Conservation (phyloP, 2,797 vertebrate genomes). For the Schizopygopsis pylzovi region DNA sequence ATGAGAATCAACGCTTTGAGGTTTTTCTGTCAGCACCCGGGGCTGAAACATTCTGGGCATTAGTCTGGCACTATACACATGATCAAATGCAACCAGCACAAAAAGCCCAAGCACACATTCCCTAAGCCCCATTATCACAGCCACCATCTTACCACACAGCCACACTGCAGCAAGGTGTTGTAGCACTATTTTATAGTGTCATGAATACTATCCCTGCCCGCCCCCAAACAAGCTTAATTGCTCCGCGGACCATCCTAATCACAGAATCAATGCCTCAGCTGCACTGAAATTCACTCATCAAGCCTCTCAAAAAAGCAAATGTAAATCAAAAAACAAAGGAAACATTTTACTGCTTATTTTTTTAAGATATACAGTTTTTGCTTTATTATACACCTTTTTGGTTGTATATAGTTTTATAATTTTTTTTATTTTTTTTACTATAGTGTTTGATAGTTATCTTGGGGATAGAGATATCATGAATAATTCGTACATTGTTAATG, state of each 20-base stretch:
- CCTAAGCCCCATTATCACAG: not conserved
- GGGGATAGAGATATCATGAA: not conserved
- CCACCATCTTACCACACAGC: not conserved
- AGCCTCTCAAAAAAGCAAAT: not conserved
- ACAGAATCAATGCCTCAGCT: not conserved
- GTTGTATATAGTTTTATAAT: too few species aligned
- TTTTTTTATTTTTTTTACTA: not conserved
- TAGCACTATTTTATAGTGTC: not conserved
- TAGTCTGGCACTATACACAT: not conserved
- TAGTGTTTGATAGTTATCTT: not conserved
- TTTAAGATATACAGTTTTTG: not conserved
- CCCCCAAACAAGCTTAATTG: conserved; percentile 7
- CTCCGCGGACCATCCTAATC: conserved; percentile 26
- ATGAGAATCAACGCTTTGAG: not conserved
- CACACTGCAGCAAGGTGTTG: not conserved
- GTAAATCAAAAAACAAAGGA: not conserved
- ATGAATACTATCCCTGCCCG: not conserved
- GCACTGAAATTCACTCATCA: not conserved
- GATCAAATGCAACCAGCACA: not conserved
- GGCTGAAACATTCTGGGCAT: not conserved
- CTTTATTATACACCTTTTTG: too few species aligned
- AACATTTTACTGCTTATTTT: not conserved
- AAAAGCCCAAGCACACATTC: conserved; percentile 10
- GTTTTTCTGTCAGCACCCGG: not conserved
- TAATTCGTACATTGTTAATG: not conserved